Evolutionary conservation across 37 sponge, comb jelly and placozoan genomes (phyloP).

Genomic region (Geodia barretti): DNA sequence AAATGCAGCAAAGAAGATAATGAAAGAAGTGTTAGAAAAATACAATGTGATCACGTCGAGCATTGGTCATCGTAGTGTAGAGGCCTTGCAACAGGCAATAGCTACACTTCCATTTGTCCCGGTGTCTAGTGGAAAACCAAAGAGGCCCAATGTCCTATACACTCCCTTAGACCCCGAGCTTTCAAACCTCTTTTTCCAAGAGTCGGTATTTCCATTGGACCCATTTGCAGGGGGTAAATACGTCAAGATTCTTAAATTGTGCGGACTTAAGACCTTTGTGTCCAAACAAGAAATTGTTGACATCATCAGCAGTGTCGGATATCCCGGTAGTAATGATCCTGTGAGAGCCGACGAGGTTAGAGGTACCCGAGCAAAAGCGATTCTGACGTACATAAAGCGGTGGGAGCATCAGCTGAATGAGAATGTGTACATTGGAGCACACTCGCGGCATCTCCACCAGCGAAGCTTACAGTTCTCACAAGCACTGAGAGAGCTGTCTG

Average conservation of each 20-base stretch:
- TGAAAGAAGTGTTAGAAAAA: background rate
- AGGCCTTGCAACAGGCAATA: background rate
- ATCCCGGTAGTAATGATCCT: background rate
- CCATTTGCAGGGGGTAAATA: slow-evolving; percentile 2
- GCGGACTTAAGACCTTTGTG: slow-evolving; percentile 9
- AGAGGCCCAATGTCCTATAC: slow-evolving; percentile 25
- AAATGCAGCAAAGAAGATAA: background rate
- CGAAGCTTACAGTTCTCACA: background rate
- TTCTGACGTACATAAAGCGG: slow-evolving; percentile 10
- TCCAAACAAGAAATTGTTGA: slow-evolving; percentile 10
- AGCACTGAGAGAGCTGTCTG: background rate
- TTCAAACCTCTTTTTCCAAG: slow-evolving; percentile 1
- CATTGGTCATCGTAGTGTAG: background rate
- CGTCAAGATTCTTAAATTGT: background rate
- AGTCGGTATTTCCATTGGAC: slow-evolving; percentile 30
- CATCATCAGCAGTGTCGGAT: background rate
- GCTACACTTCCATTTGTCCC: background rate
- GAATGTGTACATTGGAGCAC: background rate
- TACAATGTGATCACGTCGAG: background rate
- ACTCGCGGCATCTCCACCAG: too few species aligned
- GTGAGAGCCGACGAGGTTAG: background rate
- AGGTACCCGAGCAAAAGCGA: slow-evolving; percentile 7
- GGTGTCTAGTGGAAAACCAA: background rate
- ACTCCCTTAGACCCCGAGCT: slow-evolving; percentile 14
- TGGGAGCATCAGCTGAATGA: background rate